A percentile compares a stretch with the other conserved stretches of the same genome.
Evolutionary conservation across 1,140 invertebrate genomes (phyloP).

Genomic region (Physella acuta): DNA sequence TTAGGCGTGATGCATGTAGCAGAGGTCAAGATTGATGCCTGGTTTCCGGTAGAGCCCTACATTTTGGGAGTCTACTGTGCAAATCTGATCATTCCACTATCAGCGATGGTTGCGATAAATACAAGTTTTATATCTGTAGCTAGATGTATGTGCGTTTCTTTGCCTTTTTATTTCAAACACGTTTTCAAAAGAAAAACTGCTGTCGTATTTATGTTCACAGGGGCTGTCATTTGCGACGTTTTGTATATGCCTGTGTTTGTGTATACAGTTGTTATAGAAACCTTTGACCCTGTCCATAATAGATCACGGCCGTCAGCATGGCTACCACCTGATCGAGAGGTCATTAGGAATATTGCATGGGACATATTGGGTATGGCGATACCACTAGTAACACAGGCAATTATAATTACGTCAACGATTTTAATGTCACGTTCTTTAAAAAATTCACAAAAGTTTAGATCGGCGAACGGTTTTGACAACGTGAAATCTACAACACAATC

Average conservation of each 20-base stretch:
- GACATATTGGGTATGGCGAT: neutral
- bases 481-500: too few relatives aligned
- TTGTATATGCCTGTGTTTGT: conserved; percentile 4
- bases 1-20: neutral
- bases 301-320: neutral
- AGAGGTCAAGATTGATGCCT: neutral
- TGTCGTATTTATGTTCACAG: neutral
- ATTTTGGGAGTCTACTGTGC: neutral
- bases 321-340: neutral
- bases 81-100: neutral
- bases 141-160: neutral
- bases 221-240: neutral
- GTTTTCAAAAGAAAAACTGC: neutral
- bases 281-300: neutral
- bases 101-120: neutral
- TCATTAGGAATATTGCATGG: neutral
- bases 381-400: neutral
- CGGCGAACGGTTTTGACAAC: too few relatives aligned
- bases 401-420: neutral
- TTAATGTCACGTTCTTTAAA: neutral
- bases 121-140: conserved; percentile 1
- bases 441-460: neutral
- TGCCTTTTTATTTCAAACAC: conserved; percentile 4
- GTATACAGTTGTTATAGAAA: neutral
- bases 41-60: neutral